Evolutionary conservation across 2,113 vertebrate species (phyloP).

Genomic region (Aptenodytes patagonicus): DNA sequence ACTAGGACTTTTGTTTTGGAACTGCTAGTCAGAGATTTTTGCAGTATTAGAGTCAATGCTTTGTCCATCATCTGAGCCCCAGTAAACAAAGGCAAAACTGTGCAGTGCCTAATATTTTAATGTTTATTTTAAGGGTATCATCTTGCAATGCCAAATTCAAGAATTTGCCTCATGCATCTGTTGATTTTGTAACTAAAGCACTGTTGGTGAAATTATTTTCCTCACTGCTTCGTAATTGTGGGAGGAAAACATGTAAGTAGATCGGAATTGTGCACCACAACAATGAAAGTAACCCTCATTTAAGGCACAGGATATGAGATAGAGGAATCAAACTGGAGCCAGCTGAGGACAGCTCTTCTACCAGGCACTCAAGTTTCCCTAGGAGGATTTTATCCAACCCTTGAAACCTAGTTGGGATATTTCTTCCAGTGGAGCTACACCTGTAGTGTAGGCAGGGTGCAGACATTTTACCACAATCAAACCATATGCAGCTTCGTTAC

Average conservation of each 20-base stretch:
- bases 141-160: not conserved
- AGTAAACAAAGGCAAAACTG: conserved; percentile 7
- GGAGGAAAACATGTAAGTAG: not conserved
- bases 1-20: not conserved
- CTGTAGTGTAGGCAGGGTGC: not conserved
- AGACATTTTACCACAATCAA: not conserved
- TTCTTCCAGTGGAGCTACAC: not conserved
- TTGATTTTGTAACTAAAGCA: conserved; percentile 3
- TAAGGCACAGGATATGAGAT: not conserved
- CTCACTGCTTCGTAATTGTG: not conserved
- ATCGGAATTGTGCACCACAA: not conserved
- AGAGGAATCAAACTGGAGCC: not conserved
- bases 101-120: not conserved
- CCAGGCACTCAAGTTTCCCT: not conserved
- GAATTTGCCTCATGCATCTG: not conserved
- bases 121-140: not conserved
- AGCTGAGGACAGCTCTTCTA: not conserved
- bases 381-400: not conserved
- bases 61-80: not conserved
- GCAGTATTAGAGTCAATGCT: not conserved
- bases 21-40: not conserved
- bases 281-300: not conserved
- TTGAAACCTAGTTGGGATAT: not conserved
- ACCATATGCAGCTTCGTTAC: not conserved
- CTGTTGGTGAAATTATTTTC: not conserved